Evolutionary conservation across 2,113 vertebrate species (phyloP), one percentile per base, ranked within the genome.

Genomic region (Sarotherodon lohbergeri): DNA sequence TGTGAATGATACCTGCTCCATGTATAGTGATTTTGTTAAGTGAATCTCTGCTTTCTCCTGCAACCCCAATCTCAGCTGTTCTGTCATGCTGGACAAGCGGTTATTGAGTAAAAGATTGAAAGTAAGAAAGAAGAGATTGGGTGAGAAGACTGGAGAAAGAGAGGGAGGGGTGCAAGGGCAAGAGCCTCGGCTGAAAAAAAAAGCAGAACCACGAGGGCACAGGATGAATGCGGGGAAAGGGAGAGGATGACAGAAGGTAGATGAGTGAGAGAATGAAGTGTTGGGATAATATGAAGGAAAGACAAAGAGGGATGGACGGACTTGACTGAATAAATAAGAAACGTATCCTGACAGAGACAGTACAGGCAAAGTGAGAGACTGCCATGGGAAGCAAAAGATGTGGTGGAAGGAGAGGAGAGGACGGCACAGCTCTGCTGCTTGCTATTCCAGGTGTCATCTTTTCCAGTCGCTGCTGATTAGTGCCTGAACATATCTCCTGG

Each of bases 401-500:
- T 4, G 54, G 82, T 57, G 85, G 86, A 90, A 56, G 81, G 76
- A 88, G 82, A 86, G 82, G 29, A 84, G 84, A 86, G 88, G 81
- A 90, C 29, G 80, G 87, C 86, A 59, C 66, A 22, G 88, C 86
- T 85, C 79, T 76, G 59, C 93, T 95, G 91, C 93, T 96, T 96
- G 93, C 90, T 95, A 96, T 95, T 96, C 95, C 94, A 93, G 91
- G 93, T 96, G 95, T 96, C 95, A 96, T 96, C 95, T 95, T 95
- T 94, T 90, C 87, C 91, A 91, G 91, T 95, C 81, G 52, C 91
- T 88, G 89, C 92, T 95, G 95, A 96, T 97, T 97, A 96, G 95
- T 92, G 84, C 85, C 88, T 88, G 93, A 95, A 95, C 95, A 95
- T 94, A 95, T 96, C 94, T 96, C 93, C 94, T 94, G 93, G 91